phyloP scores from a whole-genome alignment of 37 sponge, comb jelly and placozoan species.

The Ianthella basta region DNA sequence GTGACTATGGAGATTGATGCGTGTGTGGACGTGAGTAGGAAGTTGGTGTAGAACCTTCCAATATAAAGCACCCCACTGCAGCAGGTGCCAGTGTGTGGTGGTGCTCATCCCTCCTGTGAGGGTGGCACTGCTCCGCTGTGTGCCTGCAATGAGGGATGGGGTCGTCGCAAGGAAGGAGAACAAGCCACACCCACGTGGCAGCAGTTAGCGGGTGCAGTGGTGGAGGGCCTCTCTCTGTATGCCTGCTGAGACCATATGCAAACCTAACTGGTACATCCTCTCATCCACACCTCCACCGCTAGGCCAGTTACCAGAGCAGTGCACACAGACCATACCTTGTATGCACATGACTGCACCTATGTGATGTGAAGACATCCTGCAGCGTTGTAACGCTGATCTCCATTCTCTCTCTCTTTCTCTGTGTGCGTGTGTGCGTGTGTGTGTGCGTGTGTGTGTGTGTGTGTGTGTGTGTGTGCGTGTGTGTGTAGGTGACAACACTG shows the following conservation, averaged over 20 bases:
- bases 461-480: not conserved
- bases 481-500: conserved; percentile 91
- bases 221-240: conserved; percentile 33
- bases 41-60: not conserved
- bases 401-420: too few relatives aligned
- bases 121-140: not conserved
- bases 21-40: too few relatives aligned
- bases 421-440: not conserved
- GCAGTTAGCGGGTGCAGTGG: conserved; percentile 20
- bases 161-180: conserved; percentile 34
- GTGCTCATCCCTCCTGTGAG: not conserved
- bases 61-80: conserved; percentile 19
- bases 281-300: not conserved
- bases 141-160: not conserved
- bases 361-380: too few relatives aligned
- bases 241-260: conserved; percentile 2
- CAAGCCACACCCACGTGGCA: not conserved
- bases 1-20: too few relatives aligned
- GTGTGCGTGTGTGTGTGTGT: conserved; percentile 13
- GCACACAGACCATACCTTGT: too few relatives aligned
- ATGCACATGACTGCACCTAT: too few relatives aligned
- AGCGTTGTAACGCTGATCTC: too few relatives aligned
- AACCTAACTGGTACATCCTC: conserved; percentile 5
- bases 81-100: not conserved
- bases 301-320: too few relatives aligned